These are phyloP conservation scores for Rhea pennata DNA, from an alignment of 2,113 vertebrate genomes.

Conservation along the genomic window DNA sequence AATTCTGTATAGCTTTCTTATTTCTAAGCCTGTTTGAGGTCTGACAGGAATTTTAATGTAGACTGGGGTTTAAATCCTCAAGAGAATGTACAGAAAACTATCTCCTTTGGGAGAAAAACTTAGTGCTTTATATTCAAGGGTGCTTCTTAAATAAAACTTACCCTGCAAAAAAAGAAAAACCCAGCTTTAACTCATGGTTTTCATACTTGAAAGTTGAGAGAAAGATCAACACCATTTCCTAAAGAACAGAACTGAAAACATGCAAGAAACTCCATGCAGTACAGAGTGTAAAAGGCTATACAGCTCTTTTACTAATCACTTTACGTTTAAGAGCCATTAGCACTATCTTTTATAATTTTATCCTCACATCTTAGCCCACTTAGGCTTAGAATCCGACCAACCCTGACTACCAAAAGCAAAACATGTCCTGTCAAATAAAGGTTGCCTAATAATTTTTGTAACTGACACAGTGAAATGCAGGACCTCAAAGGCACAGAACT, in stretches of 20 bases:
- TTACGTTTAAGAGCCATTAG: not conserved
- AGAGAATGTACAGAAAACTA: not conserved
- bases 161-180: not conserved
- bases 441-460: not conserved
- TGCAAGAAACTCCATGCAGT: not conserved
- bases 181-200: not conserved
- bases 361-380: not conserved
- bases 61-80: not conserved
- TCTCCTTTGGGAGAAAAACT: not conserved
- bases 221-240: not conserved
- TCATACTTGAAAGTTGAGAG: not conserved
- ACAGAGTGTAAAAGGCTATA: too few species aligned
- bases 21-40: not conserved
- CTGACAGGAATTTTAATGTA: not conserved
- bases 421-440: not conserved
- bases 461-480: not conserved
- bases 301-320: not conserved
- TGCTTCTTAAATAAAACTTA: not conserved
- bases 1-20: not conserved
- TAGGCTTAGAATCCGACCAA: not conserved
- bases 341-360: not conserved
- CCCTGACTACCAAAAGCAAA: not conserved
- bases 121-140: not conserved
- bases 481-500: not conserved
- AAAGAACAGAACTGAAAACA: not conserved